These are phyloP conservation scores for Yponomeuta plumbellus DNA, from an alignment of 2,888 invertebrate species.

Conservation along the genomic window DNA sequence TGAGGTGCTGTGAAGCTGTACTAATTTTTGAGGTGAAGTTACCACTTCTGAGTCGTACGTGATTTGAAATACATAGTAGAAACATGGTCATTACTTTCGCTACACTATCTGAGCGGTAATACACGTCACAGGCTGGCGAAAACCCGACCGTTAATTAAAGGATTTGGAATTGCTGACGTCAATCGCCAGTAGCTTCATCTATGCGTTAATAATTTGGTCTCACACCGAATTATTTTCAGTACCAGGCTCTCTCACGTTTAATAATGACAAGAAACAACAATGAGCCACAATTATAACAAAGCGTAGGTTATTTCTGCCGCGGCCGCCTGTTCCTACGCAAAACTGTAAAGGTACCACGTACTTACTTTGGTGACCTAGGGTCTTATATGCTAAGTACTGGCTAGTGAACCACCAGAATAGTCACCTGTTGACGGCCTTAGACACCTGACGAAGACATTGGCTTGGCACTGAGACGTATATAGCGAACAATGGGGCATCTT, in stretches of 20 bases:
- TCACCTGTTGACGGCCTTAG: neutral
- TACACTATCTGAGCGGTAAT: too few relatives aligned
- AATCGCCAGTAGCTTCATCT: too few relatives aligned
- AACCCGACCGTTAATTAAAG: too few relatives aligned
- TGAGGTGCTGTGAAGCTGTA: too few relatives aligned
- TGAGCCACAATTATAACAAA: conserved; percentile 43
- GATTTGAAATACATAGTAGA: too few relatives aligned
- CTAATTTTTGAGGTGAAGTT: too few relatives aligned
- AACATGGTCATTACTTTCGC: too few relatives aligned
- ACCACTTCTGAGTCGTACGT: too few relatives aligned
- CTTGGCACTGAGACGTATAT: conserved; percentile 23
- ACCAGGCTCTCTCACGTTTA: conserved; percentile 19
- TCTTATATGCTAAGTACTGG: neutral
- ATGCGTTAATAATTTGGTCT: neutral
- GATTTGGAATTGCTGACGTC: too few relatives aligned
- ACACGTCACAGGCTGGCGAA: too few relatives aligned
- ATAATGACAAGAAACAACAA: conserved; percentile 32
- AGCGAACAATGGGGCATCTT: conserved; percentile 18
- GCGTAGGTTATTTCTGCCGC: conserved; percentile 43
- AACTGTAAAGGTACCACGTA: conserved; percentile 31
- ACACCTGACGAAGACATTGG: conserved; percentile 24
- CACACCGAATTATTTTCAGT: conserved; percentile 36
- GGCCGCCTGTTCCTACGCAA: conserved; percentile 52
- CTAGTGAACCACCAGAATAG: neutral
- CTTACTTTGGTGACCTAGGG: conserved; percentile 7